Evolutionary conservation across 2,113 vertebrate genomes (phyloP).

Genomic region (Heloderma charlesbogerti): DNA sequence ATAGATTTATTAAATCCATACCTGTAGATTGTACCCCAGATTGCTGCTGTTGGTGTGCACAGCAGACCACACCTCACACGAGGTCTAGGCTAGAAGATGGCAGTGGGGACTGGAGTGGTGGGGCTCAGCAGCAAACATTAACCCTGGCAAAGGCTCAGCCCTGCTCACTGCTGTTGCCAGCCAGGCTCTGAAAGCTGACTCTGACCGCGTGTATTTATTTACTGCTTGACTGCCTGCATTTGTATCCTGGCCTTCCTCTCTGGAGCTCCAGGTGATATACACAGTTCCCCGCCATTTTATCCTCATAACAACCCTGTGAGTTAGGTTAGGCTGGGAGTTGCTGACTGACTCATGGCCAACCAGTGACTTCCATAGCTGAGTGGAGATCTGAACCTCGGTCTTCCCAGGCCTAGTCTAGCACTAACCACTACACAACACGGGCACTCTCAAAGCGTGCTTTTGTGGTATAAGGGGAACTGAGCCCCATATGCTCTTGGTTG

Average conservation of each 20-base stretch:
- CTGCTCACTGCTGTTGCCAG: background rate
- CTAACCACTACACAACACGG: background rate
- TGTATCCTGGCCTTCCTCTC: background rate
- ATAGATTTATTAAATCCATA: background rate
- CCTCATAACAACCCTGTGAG: background rate
- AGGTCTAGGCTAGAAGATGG: background rate
- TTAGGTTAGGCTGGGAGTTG: background rate
- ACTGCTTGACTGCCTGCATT: background rate
- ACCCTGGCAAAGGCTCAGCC: background rate
- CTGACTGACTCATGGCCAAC: too few relatives aligned
- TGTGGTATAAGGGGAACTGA: background rate
- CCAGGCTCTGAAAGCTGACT: background rate
- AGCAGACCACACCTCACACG: background rate
- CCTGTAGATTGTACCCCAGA: background rate
- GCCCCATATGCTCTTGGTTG: background rate
- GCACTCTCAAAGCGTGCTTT: background rate
- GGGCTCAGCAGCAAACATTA: background rate
- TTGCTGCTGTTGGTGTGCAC: background rate
- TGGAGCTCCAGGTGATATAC: background rate
- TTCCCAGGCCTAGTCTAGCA: background rate
- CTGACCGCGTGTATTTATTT: background rate
- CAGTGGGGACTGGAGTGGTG: background rate
- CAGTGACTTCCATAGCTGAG: background rate
- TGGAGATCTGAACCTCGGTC: background rate
- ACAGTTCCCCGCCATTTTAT: background rate